Evolutionary conservation across 2,797 vertebrate species (phyloP).

Genomic region (Coccyzus lansbergi): DNA sequence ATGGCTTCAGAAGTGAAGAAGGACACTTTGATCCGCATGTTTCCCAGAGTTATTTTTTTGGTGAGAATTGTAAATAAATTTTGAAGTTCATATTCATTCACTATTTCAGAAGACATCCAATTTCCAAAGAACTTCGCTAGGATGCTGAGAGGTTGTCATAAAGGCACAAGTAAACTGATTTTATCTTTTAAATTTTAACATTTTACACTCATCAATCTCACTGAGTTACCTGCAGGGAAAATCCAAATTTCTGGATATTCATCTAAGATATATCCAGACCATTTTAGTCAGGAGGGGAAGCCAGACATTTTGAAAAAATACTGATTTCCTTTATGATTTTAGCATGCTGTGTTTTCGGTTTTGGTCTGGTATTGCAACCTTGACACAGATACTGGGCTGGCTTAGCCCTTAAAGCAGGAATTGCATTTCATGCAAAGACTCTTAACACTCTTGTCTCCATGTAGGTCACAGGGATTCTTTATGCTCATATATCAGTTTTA

Average conservation of each 20-base stretch:
- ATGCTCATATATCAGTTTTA: accelerated
- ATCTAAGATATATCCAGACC: not conserved
- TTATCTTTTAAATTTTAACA: not conserved
- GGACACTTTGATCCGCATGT: not conserved
- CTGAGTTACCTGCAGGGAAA: not conserved
- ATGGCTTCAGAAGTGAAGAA: not conserved
- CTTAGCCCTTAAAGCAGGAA: not conserved
- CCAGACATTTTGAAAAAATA: not conserved
- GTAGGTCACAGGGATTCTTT: not conserved
- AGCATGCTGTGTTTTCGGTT: not conserved
- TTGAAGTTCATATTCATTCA: not conserved
- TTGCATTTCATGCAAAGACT: not conserved
- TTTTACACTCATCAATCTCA: not conserved
- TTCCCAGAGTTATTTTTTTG: not conserved
- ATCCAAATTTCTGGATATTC: not conserved
- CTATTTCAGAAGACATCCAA: not conserved
- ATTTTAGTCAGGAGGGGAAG: not conserved
- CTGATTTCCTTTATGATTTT: not conserved
- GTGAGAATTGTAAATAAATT: not conserved
- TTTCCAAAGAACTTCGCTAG: not conserved
- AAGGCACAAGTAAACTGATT: not conserved
- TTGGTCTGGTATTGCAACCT: not conserved
- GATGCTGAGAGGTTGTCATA: not conserved
- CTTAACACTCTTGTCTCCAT: not conserved
- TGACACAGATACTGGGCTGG: not conserved